A percentile compares a stretch with the other conserved stretches of the same genome.
phyloP scores from a whole-genome alignment of 2,888 invertebrate species.

The Strigamia maritima region DNA sequence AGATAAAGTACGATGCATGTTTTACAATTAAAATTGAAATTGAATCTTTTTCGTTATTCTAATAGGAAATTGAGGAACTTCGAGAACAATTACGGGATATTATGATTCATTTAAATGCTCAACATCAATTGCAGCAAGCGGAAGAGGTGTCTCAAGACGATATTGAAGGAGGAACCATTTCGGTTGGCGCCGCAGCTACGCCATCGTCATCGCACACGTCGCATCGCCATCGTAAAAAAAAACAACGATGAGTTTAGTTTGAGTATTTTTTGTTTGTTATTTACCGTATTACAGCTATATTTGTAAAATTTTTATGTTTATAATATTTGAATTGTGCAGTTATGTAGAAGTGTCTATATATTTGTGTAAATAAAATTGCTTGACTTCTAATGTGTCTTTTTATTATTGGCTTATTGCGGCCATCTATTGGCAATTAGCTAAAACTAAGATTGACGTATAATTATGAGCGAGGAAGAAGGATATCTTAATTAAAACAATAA shows the following conservation, averaged over 20 bases:
- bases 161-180: constrained; percentile 60
- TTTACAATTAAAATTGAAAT: neutral
- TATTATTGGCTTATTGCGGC: too few species aligned
- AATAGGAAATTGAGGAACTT: constrained; percentile 70
- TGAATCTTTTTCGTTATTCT: neutral
- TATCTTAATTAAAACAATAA: too few species aligned
- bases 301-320: constrained; percentile 1
- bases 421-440: too few species aligned
- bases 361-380: neutral
- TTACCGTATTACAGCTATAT: neutral
- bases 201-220: neutral
- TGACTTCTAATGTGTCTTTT: neutral
- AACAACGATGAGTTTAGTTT: neutral
- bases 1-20: constrained; percentile 47
- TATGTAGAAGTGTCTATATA: neutral
- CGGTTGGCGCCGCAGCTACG: constrained; percentile 54
- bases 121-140: constrained; percentile 56
- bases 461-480: too few species aligned
- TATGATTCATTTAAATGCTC: constrained; percentile 94
- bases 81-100: constrained; percentile 92
- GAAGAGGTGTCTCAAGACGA: constrained; percentile 49
- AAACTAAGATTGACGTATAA: too few species aligned
- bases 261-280: neutral
- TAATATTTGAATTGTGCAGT: neutral
- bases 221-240: constrained; percentile 10